Conservation (phyloP, 2,113 vertebrate genomes). For the Tilapia sparmanii region DNA sequence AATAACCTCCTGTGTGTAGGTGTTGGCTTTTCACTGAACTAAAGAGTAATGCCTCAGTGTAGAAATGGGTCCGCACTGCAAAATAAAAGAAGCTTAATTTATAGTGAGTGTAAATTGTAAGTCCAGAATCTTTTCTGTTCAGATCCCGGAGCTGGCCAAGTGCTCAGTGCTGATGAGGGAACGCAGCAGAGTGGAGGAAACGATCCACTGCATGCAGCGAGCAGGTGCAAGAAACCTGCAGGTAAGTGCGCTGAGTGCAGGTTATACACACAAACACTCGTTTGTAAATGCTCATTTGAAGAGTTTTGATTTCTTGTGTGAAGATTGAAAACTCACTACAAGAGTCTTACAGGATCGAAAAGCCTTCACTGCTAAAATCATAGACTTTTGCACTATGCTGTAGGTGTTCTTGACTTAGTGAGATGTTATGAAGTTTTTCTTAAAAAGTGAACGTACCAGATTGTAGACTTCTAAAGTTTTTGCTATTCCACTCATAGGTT, state of each 20-base stretch:
- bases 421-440: not conserved
- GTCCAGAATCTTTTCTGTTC: not conserved
- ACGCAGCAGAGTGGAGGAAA: conserved; percentile 46
- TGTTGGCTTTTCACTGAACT: not conserved
- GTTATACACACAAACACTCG: not conserved
- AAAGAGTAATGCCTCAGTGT: not conserved
- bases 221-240: conserved; percentile 45
- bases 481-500: not conserved
- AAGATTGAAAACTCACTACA: not conserved
- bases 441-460: not conserved
- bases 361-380: not conserved
- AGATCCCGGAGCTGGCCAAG: conserved; percentile 54
- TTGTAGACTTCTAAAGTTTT: not conserved
- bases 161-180: conserved; percentile 52
- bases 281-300: not conserved
- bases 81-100: not conserved
- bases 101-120: not conserved
- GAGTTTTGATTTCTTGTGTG: not conserved
- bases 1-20: not conserved
- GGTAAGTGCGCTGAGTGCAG: not conserved
- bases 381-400: not conserved
- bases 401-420: not conserved
- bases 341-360: not conserved
- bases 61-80: not conserved
- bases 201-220: conserved; percentile 35